Evolutionary conservation across 2,888 invertebrate genomes (phyloP).

Genomic region (Aquatica leii): DNA sequence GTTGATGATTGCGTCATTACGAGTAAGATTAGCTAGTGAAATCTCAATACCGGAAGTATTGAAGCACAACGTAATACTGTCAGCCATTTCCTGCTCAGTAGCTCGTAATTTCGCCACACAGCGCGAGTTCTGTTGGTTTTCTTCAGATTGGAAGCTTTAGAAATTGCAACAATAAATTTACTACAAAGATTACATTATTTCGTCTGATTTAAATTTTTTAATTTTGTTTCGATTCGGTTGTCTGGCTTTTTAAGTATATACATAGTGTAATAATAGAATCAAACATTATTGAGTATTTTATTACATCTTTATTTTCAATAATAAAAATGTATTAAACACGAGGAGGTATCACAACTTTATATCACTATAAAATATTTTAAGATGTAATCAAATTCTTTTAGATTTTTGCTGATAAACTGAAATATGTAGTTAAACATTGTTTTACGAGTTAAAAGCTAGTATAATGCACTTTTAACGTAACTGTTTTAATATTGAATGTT

Average conservation of each 20-base stretch:
- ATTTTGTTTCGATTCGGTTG: background rate
- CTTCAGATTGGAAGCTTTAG: slow-evolving; percentile 20
- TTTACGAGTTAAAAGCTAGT: slow-evolving; percentile 18
- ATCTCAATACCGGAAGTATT: slow-evolving; percentile 47
- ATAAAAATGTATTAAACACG: slow-evolving; percentile 26
- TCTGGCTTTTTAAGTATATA: background rate
- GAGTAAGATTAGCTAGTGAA: slow-evolving; percentile 49
- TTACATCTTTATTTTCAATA: slow-evolving; percentile 27
- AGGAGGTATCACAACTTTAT: slow-evolving; percentile 21
- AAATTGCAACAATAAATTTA: slow-evolving; percentile 28
- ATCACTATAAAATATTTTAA: slow-evolving; percentile 26
- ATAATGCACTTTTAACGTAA: background rate
- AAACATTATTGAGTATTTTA: slow-evolving; percentile 21
- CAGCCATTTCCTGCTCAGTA: slow-evolving; percentile 45
- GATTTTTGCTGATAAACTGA: slow-evolving; percentile 28
- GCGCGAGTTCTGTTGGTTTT: slow-evolving; percentile 20
- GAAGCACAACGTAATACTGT: slow-evolving; percentile 42
- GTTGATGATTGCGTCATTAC: slow-evolving; percentile 49
- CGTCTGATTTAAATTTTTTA: slow-evolving; percentile 28
- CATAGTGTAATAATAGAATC: slow-evolving; percentile 4
- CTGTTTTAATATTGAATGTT: background rate
- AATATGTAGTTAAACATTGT: slow-evolving; percentile 18
- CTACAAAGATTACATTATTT: slow-evolving; percentile 19
- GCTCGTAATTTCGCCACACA: slow-evolving; percentile 37
- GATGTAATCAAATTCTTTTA: slow-evolving; percentile 26